Conservation (phyloP, 2,113 vertebrate genomes). For the human region GRCh38 chr1:116160001-116160500, state of each 20-base stretch:
- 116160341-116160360: not conserved
- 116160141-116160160: not conserved
- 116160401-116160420: no score
- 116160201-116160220: not conserved
- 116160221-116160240: not conserved
- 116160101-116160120: not conserved
- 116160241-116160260: not conserved
- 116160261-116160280: not conserved
- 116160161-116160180: not conserved
- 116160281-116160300: not conserved
- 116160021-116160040: slow-evolving; percentile 15
- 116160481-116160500: no score
- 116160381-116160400: not conserved
- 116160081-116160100: not conserved
- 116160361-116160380: not conserved
- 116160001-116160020: not conserved
- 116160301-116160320: not conserved
- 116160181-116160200: not conserved
- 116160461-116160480: fast-evolving
- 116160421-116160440: not conserved
- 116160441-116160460: not conserved
- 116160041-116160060: not conserved
- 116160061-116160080: not conserved
- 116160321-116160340: not conserved
- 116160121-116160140: not conserved